A percentile compares a stretch with the other conserved stretches of the same genome.
These are phyloP conservation scores for Hydractinia echinata DNA, from an alignment of 30 jellyfish, hydroid and myxozoan genomes.

Conservation along the genomic window DNA sequence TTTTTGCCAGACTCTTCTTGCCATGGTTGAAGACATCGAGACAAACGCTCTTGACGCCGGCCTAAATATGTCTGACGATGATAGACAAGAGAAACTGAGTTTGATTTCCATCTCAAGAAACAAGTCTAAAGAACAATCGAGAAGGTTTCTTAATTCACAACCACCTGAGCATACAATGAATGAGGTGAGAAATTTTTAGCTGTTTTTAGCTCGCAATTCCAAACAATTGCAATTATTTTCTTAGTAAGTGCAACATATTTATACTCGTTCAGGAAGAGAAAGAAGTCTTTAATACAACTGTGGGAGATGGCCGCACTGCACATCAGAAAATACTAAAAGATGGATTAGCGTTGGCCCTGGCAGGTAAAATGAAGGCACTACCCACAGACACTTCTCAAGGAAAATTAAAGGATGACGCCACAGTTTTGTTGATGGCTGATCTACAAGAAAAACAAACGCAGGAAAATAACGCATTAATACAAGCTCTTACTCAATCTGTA, in stretches of 20 bases:
- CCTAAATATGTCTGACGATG: constrained; percentile 34
- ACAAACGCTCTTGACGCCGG: constrained; percentile 56
- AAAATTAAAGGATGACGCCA: constrained; percentile 48
- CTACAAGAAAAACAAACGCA: constrained; percentile 71
- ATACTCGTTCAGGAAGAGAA: neutral
- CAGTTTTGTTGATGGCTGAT: constrained; percentile 66
- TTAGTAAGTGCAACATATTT: neutral
- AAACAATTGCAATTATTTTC: neutral
- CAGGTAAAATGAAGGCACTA: constrained; percentile 4
- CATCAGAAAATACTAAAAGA: neutral
- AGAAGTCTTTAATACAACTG: neutral
- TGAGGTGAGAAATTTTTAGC: constrained; percentile 36
- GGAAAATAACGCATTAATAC: constrained; percentile 61
- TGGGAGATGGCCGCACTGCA: neutral
- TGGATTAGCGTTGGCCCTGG: constrained; percentile 10
- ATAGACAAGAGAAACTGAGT: constrained; percentile 41
- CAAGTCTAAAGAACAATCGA: constrained; percentile 34
- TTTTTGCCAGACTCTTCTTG: constrained; percentile 45
- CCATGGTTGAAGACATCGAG: constrained; percentile 40
- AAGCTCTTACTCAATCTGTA: constrained; percentile 33
- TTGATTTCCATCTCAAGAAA: constrained; percentile 48
- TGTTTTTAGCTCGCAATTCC: neutral
- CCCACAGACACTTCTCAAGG: constrained; percentile 41
- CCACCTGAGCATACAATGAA: constrained; percentile 47
- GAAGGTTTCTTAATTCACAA: constrained; percentile 15